Evolutionary conservation across 2,888 invertebrate genomes (phyloP), one percentile per base, ranked within the genome.

Genomic region (Phorcus lineatus): DNA sequence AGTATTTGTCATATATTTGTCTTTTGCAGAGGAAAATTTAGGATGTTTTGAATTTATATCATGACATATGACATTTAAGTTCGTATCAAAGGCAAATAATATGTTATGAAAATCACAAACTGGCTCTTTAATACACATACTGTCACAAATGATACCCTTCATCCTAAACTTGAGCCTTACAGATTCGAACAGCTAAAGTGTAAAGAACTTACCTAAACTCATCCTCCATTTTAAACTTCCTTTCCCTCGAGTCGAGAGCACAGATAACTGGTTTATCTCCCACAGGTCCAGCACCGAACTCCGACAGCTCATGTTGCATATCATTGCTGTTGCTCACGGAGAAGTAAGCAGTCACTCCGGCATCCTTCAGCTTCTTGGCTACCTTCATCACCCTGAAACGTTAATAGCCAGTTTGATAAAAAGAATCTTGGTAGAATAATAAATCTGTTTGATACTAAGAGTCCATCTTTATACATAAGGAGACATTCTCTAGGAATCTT

Each of bases 321-420:
- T 98, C 98, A 90, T 97, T 97, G 93, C 97, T 97, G 92, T 96
- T 96, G 93, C 98, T 96, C 86, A 99, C 95, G 0, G 98, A 98
- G 94, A 99, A 99, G 87, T 94, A 95, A 55, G 96, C 95, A 70
- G 95, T 95, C 77, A 89, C 87, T 9, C 91, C 92, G 22, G 84
- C 90, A 47, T 94, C 95, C 74, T 94, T 93, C 92, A 95, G 94
- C 84, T 95, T 95, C 92, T 97, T 95, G 82, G 96, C 97, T 16
- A 97, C 96, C 94, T 99, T 99, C 89, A 99, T 95, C 77, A 99
- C 96, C 86, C 99, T 92, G 84, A 11, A 86, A 82, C 9, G 40
- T 36, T 11, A 19, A 22, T 24, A 11, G n/a, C 28, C 22, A 6
- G 1, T 17, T 77, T 11, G 31, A 31, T 19, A 57, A 7, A 36